These are phyloP conservation scores for Ascaphus truei DNA, from an alignment of 2,113 vertebrate genomes.

Conservation along the genomic window DNA sequence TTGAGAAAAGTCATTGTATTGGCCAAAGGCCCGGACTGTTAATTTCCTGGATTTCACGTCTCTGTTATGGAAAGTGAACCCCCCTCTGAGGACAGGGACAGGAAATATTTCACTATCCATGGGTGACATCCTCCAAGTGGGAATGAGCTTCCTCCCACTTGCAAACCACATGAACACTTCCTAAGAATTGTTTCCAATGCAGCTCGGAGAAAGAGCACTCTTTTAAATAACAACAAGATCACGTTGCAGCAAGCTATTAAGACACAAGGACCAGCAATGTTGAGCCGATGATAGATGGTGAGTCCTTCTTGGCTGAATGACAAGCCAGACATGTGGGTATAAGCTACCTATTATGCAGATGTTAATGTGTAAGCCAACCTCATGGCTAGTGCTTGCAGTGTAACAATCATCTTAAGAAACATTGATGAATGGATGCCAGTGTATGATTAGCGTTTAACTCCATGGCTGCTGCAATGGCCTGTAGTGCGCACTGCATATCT, in stretches of 20 bases:
- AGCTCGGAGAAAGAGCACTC: constrained; percentile 30
- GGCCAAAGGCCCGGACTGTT: no score
- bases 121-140: background rate
- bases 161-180: constrained; percentile 9
- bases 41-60: no score
- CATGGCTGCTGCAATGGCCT: no score
- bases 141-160: background rate
- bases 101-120: no score
- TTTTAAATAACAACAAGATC: constrained; percentile 23
- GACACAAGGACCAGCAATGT: background rate
- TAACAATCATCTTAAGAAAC: background rate
- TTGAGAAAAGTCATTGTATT: no score
- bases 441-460: background rate
- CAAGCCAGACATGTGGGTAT: constrained; percentile 21
- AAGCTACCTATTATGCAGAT: background rate
- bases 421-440: background rate
- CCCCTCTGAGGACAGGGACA: no score
- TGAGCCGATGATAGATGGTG: constrained; percentile 27
- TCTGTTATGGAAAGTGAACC: no score
- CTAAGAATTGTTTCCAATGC: constrained; percentile 34
- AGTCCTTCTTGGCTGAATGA: constrained; percentile 26
- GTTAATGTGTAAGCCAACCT: constrained; percentile 24
- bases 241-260: background rate
- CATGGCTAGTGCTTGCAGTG: background rate
- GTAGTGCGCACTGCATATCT: no score